phyloP scores from a whole-genome alignment of 1,140 invertebrate genomes.

The Halesus radiatus region DNA sequence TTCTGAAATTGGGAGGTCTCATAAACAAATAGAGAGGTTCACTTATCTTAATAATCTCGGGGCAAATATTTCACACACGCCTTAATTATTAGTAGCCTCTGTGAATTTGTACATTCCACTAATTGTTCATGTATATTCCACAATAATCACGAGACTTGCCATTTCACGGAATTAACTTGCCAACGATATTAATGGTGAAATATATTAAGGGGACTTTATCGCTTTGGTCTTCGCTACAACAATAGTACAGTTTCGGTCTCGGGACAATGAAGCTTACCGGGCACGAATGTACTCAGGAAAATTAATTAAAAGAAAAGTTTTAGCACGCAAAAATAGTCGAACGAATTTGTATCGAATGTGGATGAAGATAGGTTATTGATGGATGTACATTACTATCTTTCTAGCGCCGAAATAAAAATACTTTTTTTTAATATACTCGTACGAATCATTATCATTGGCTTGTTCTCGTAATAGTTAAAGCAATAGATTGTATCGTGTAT shows the following conservation, averaged over 20 bases:
- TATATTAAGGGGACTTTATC: conserved; percentile 35
- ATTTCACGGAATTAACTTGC: conserved; percentile 38
- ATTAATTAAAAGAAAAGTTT: no score
- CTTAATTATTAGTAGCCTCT: conserved; percentile 32
- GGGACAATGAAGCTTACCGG: background rate
- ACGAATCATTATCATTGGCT: no score
- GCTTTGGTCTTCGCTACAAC: conserved; percentile 6
- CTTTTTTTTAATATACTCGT: no score
- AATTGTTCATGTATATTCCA: conserved; percentile 37
- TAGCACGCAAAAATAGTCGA: no score
- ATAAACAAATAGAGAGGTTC: conserved; percentile 2
- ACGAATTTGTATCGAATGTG: no score
- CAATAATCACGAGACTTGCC: conserved; percentile 27
- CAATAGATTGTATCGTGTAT: no score
- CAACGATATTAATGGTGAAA: conserved; percentile 32
- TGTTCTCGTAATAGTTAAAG: no score
- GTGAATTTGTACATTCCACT: conserved; percentile 35
- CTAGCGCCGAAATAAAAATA: no score
- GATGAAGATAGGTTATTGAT: no score
- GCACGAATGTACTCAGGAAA: background rate
- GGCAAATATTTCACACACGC: conserved; percentile 33
- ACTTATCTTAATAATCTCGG: conserved; percentile 34
- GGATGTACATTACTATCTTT: no score
- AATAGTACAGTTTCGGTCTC: background rate
- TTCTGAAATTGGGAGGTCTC: no score